Percentiles rank a stretch among this genome's conserved stretches.
phyloP scores from a whole-genome alignment of 2,888 invertebrate genomes.

The Pemphredon lugubris region DNA sequence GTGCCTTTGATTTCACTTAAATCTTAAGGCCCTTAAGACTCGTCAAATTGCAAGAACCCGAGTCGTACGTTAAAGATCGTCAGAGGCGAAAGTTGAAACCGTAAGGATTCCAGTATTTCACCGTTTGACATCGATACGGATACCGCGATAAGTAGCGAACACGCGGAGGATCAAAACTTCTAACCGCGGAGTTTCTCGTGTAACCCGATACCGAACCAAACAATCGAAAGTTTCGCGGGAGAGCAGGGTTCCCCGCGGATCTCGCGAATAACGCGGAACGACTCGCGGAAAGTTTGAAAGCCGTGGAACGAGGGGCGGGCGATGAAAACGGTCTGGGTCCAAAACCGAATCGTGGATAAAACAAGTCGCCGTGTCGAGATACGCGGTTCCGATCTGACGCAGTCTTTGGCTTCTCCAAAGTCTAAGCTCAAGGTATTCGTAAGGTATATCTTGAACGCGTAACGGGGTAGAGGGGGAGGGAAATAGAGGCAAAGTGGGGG shows the following conservation, averaged over 20 bases:
- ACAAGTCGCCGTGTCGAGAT: neutral
- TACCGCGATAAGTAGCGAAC: neutral
- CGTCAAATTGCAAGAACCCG: no score
- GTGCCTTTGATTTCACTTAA: no score
- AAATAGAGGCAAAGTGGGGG: no score
- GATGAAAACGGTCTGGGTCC: neutral
- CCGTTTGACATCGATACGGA: neutral
- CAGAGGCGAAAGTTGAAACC: no score
- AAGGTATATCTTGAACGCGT: no score
- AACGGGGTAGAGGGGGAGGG: no score
- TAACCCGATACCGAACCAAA: neutral
- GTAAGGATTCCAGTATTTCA: no score
- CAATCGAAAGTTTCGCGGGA: constrained; percentile 8
- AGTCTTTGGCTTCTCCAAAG: neutral
- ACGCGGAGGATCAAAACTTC: neutral
- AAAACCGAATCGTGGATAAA: neutral
- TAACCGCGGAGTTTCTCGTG: constrained; percentile 3
- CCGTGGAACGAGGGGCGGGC: neutral
- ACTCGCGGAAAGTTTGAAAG: neutral
- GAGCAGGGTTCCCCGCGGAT: neutral
- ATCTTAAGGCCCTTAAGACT: no score
- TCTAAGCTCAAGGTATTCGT: neutral
- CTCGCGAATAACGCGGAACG: neutral
- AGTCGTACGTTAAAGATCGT: no score
- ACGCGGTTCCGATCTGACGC: neutral